Evolutionary conservation across 2,888 invertebrate genomes (phyloP).

Genomic region (Xanthia icteritia): DNA sequence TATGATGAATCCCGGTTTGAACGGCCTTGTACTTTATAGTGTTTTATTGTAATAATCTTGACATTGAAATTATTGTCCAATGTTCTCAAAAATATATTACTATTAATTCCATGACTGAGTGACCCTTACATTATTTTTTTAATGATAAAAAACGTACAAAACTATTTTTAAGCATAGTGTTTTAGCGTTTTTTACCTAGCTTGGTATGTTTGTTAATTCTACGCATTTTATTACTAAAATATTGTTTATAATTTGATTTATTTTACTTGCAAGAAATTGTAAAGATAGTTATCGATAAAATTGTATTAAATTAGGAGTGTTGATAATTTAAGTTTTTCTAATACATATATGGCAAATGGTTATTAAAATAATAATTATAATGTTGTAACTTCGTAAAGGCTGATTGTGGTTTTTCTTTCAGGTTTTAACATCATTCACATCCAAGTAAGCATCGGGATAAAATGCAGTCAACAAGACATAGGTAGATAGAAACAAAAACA

Average conservation of each 20-base stretch:
- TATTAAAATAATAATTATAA: constrained; percentile 55
- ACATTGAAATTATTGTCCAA: neutral
- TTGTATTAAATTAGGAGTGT: neutral
- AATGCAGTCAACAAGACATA: neutral
- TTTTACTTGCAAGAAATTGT: neutral
- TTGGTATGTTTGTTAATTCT: neutral
- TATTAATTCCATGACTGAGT: neutral
- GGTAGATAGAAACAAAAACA: neutral
- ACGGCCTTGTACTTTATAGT: neutral
- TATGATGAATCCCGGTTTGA: neutral
- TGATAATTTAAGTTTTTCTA: neutral
- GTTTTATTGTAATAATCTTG: neutral
- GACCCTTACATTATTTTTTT: neutral
- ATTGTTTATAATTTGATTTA: neutral
- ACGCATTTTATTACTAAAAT: neutral
- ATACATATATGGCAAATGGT: constrained; percentile 60
- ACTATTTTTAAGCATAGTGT: neutral
- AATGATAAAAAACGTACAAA: neutral
- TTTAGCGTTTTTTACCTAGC: neutral
- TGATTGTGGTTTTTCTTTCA: constrained; percentile 56
- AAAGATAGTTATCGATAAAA: neutral
- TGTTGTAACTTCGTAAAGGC: neutral
- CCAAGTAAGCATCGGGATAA: neutral
- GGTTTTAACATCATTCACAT: constrained; percentile 8
- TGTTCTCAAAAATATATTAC: neutral